A percentile compares a stretch with the other conserved stretches of the same genome.
Evolutionary conservation across 2,888 invertebrate species (phyloP).

Genomic region (Andricus quercusramuli): DNA sequence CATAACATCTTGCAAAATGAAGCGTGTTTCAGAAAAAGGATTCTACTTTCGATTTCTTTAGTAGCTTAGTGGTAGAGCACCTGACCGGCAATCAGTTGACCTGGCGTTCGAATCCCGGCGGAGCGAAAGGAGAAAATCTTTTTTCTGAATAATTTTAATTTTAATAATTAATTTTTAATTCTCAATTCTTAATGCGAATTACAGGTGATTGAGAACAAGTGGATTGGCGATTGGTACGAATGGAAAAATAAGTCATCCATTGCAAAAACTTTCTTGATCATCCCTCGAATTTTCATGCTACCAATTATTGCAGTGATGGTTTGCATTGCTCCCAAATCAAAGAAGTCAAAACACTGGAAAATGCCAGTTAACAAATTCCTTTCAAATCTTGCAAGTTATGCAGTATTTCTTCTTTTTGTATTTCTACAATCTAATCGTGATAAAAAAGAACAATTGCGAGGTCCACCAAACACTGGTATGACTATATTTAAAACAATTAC

Average conservation of each 20-base stretch:
- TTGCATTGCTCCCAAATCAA: conserved; percentile 78
- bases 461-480: conserved; percentile 82
- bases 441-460: conserved; percentile 81
- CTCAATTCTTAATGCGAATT: background rate
- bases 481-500: too few species aligned
- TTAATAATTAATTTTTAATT: too few species aligned
- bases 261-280: conserved; percentile 75
- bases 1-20: too few species aligned
- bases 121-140: too few species aligned
- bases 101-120: too few species aligned
- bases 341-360: conserved; percentile 80
- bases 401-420: conserved; percentile 84
- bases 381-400: conserved; percentile 84
- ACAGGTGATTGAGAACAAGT: conserved; percentile 82
- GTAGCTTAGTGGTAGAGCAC: too few species aligned
- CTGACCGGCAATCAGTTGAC: too few species aligned
- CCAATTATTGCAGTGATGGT: conserved; percentile 79
- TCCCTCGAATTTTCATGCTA: conserved; percentile 76
- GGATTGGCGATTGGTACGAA: conserved; percentile 83
- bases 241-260: conserved; percentile 80
- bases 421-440: conserved; percentile 83
- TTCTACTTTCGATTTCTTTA: too few species aligned
- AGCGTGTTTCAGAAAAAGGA: too few species aligned
- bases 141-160: too few species aligned
- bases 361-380: conserved; percentile 87